Evolutionary conservation across 2,113 vertebrate species (phyloP).

Genomic region (Hassar affinis): DNA sequence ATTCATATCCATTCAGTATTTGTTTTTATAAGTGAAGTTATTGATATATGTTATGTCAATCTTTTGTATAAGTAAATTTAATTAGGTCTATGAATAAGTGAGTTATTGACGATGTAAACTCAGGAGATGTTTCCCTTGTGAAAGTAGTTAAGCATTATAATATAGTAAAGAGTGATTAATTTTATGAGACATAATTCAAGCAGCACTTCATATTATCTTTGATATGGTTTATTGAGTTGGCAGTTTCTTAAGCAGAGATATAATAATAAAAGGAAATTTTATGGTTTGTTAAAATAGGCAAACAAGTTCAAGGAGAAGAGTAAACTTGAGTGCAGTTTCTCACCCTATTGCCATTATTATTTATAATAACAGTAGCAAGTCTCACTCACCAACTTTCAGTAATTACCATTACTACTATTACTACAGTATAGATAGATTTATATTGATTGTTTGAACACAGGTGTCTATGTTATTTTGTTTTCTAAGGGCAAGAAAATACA

Average conservation of each 20-base stretch:
- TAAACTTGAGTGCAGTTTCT: neutral
- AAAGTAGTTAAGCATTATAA: neutral
- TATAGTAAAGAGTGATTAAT: neutral
- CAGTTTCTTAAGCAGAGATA: neutral
- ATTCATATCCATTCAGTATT: neutral
- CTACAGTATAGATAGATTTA: no score
- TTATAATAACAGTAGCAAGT: neutral
- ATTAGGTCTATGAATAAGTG: neutral
- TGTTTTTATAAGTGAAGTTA: neutral
- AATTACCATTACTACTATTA: neutral
- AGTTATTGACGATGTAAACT: neutral
- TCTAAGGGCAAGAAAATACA: no score
- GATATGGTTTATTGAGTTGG: neutral
- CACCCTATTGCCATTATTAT: neutral
- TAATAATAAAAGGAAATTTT: neutral
- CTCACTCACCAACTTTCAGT: neutral
- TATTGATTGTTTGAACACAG: no score
- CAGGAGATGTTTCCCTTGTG: neutral
- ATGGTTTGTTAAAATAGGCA: neutral
- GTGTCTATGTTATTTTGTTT: no score
- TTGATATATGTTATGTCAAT: neutral
- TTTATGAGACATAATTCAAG: neutral
- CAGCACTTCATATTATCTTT: neutral
- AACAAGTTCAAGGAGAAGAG: neutral
- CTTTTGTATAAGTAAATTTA: neutral